Base-by-base conservation (phyloP, 2,113 vertebrate genomes). In the Scolopax mira region DNA sequence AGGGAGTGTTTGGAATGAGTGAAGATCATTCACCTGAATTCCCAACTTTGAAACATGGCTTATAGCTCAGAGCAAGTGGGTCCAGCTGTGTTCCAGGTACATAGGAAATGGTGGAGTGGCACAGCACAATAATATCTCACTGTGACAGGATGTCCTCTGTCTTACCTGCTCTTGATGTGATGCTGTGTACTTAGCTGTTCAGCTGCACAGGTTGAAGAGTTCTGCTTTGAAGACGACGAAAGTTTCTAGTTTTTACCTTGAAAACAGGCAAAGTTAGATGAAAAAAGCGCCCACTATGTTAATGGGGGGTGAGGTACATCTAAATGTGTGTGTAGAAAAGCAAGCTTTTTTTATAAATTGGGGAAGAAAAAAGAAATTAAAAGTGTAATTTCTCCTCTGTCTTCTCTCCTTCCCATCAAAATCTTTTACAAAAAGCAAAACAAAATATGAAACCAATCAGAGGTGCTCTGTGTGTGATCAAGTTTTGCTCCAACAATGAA, bases 21-120 rank as follows among this genome's bases (percentile, higher is more conserved):
- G 92, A 89, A 95, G 92, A 96, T 96, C 96, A 96, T 87, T 96
- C 92, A 93, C 85, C 90, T 93, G 93, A 95, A 96, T 96, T 96
- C 96, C 94, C 92, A 85, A 9, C 64, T 88, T 90, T 95, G 49
- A 93, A 96, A 87, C 85, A 39, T 81, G 85, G 73, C 77, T 95
- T 84, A 88, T 90, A 88, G 93, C 93, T 96, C 6, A 44, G 79
- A 92, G 96, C 93, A 92, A 51, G 39, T 1, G 15, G 86, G 83
- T 92, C 96, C 96, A 96, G 88, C 96, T 95, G 89, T 94, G 95
- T 89, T 90, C 86, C 89, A 90, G 88, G 57, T 82, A 84, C 85
- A 49, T 0, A 24, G 92, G 57, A 92, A 88, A 49, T 69, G 90
- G 75, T 91, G 85, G 82, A 87, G 73, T 75, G 80, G 37, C 84